Conservation (phyloP, 2,888 invertebrate species). For the Alentia gelatinosa region DNA sequence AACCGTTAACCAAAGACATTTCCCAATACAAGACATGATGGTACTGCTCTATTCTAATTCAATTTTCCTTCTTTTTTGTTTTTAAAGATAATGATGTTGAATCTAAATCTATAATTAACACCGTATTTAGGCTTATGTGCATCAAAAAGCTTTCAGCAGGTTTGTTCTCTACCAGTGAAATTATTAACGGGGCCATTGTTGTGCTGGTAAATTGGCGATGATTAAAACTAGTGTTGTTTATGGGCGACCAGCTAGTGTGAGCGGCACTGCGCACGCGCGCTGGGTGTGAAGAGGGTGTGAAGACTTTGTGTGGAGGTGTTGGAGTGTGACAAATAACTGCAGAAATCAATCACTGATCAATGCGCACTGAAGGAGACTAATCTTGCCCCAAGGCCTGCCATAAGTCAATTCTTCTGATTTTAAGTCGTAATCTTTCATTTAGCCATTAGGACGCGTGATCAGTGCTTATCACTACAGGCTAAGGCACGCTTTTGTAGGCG, state of each 20-base stretch:
- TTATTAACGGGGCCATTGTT: background rate
- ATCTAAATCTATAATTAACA: background rate
- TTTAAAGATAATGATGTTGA: background rate
- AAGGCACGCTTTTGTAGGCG: background rate
- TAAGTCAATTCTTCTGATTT: background rate
- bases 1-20: background rate
- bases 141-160: background rate
- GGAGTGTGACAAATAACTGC: background rate
- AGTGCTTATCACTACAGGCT: background rate
- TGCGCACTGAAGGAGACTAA: background rate
- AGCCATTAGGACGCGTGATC: background rate
- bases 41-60: background rate
- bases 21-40: background rate
- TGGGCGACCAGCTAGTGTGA: background rate
- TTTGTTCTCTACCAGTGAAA: background rate
- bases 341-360: background rate
- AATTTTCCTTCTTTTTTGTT: background rate
- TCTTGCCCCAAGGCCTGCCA: background rate
- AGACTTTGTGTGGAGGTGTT: conserved; percentile 13
- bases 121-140: background rate
- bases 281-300: background rate
- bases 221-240: background rate
- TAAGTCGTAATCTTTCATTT: no score
- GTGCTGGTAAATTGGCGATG: conserved; percentile 10
- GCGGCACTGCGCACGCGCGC: background rate